Evolutionary conservation across 1,140 invertebrate species (phyloP), one percentile per base, ranked within the genome.

Genomic region (Sinonovacula constricta): DNA sequence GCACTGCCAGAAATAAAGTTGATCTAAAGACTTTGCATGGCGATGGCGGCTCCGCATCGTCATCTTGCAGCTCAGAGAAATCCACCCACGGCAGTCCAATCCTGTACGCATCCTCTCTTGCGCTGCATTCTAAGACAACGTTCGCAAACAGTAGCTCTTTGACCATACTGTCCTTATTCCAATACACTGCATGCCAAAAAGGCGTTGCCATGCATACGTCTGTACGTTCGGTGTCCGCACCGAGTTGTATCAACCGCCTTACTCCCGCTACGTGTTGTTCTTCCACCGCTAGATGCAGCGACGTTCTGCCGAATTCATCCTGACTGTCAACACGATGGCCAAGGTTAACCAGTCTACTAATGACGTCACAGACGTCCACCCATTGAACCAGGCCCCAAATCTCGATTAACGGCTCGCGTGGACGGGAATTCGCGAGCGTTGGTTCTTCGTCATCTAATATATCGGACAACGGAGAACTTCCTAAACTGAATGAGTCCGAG

Each of bases 121-220:
- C 75, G 10, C 26, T 33, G 63, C 75, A 60, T 34, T 78, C 75
- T 39, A 69, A 33, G 10, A 26, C 18, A 22, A 78, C 75, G 36
- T 78, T 78, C 0, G 75, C 75, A 63, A 69, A 78, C 36, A 78
- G 33, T 15, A 78, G 65, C 54, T 78, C 75, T 26, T 70, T 69
- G n/a, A 78, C 63, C 57, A 78, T 70, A 28, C 75, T 78, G n/a
- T 69, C 65, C 34, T 69, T 70, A 39, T 78, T 78, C 75, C 75
- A 78, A 49, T 62, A 78, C 0, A 78, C 75, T 1, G 66, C 75
- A 57, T 78, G 75, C 75, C 75, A 78, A 31, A 78, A 70, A 22
- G 75, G 75, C 5, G 75, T 78, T 3, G 65, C 75, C 15, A 33
- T 51, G 36, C 75, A 78, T n/a, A 69, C 24, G 49, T 78, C 75